Evolutionary conservation across 2,113 vertebrate genomes (phyloP).

Genomic region (Myiagra hebetior): DNA sequence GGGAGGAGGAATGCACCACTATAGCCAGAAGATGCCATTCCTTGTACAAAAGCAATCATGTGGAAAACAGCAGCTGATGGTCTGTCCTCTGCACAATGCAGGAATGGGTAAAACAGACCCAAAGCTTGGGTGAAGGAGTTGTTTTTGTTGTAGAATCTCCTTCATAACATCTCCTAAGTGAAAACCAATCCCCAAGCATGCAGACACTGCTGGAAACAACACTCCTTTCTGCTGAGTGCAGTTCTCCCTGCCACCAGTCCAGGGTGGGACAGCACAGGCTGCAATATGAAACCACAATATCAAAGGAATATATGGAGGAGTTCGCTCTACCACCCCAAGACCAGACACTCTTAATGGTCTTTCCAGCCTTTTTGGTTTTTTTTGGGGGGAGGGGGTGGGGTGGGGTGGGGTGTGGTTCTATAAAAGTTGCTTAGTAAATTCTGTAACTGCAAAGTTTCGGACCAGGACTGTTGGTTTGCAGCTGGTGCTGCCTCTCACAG

Average conservation of each 20-base stretch:
- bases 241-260: background rate
- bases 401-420: background rate
- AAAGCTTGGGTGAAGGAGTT: background rate
- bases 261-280: background rate
- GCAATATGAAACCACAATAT: background rate
- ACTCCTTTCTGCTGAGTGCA: background rate
- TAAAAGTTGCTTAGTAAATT: background rate
- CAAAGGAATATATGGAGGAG: background rate
- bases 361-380: background rate
- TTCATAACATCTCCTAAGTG: background rate
- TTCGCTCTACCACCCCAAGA: background rate
- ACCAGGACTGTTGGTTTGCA: background rate
- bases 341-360: background rate
- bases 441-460: background rate
- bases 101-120: constrained; percentile 45
- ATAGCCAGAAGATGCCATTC: background rate
- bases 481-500: background rate
- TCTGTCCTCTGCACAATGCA: background rate
- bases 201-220: background rate
- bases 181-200: constrained; percentile 17
- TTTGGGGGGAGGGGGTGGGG: no score
- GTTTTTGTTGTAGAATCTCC: constrained; percentile 23
- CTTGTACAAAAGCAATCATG: background rate
- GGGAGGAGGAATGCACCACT: background rate
- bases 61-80: constrained; percentile 2